Conservation (phyloP, 2,888 invertebrate species). For the Conchocele bisecta region DNA sequence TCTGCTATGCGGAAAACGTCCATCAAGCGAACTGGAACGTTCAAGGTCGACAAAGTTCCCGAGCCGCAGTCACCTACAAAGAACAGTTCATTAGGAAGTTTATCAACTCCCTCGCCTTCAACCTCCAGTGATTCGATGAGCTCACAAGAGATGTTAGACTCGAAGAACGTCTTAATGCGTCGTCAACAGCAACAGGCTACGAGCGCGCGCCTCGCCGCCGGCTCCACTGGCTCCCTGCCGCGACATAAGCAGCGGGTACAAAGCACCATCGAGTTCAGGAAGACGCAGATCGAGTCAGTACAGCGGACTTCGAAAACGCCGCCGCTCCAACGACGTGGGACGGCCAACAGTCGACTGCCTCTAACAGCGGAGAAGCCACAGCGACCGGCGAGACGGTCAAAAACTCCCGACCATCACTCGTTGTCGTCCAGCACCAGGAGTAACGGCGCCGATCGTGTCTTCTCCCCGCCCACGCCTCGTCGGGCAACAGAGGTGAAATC, state of each 20-base stretch:
- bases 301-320: conserved; percentile 43
- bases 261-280: conserved; percentile 54
- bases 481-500: conserved; percentile 37
- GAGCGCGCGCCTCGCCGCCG: conserved; percentile 46
- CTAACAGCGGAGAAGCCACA: conserved; percentile 40
- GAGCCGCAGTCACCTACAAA: conserved; percentile 11
- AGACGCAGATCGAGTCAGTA: conserved; percentile 36
- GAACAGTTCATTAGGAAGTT: conserved; percentile 11
- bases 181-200: conserved; percentile 46
- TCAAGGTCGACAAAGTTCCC: conserved; percentile 59
- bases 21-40: conserved; percentile 65
- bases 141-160: conserved; percentile 59
- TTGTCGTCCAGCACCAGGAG: conserved; percentile 21
- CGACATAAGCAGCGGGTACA: conserved; percentile 46
- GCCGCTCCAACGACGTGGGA: conserved; percentile 49
- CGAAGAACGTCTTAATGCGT: conserved; percentile 29
- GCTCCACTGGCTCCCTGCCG: conserved; percentile 53
- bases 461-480: conserved; percentile 49
- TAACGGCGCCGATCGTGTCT: conserved; percentile 6
- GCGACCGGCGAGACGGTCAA: conserved; percentile 49
- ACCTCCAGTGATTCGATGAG: conserved; percentile 66
- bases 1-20: conserved; percentile 51
- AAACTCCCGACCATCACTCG: conserved; percentile 47
- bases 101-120: conserved; percentile 57
- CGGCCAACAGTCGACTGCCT: conserved; percentile 45